A percentile compares a stretch with the other conserved stretches of the same genome.
Conservation (phyloP, 2,888 invertebrate species). For the Tachina grossa region DNA sequence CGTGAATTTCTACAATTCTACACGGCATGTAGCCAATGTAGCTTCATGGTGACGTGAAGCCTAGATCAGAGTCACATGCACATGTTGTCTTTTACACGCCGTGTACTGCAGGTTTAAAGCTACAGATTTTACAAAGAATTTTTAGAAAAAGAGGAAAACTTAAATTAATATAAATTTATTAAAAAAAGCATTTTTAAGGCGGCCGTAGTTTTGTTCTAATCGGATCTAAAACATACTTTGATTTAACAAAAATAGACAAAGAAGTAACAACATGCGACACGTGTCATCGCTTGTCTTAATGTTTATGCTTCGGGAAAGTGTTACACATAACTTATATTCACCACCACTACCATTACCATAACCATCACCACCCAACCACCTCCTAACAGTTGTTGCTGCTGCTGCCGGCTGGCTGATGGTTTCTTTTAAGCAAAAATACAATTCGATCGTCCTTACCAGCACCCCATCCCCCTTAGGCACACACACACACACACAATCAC, state of each 20-base stretch:
- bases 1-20: no score
- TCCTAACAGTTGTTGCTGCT: slow-evolving; percentile 17
- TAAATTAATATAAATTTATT: slow-evolving; percentile 63
- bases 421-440: slow-evolving; percentile 24
- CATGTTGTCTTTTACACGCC: no score
- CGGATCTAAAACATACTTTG: slow-evolving; percentile 61
- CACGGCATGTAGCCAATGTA: no score
- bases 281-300: slow-evolving; percentile 64
- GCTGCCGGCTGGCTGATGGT: slow-evolving; percentile 1
- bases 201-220: slow-evolving; percentile 55
- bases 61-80: no score
- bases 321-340: slow-evolving; percentile 48
- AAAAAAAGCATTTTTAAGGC: slow-evolving; percentile 48
- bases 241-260: slow-evolving; percentile 48
- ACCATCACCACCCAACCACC: slow-evolving; percentile 24
- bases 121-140: slow-evolving; percentile 23
- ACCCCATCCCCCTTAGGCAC: not conserved
- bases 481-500: not conserved
- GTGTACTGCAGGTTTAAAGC: not conserved
- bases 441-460: slow-evolving; percentile 29
- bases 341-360: slow-evolving; percentile 6
- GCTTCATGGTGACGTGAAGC: no score
- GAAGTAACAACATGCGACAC: slow-evolving; percentile 60
- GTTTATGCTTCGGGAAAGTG: slow-evolving; percentile 51
- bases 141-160: slow-evolving; percentile 51